Conservation (phyloP, 2,797 vertebrate genomes). For the Cossypha niveicapilla region DNA sequence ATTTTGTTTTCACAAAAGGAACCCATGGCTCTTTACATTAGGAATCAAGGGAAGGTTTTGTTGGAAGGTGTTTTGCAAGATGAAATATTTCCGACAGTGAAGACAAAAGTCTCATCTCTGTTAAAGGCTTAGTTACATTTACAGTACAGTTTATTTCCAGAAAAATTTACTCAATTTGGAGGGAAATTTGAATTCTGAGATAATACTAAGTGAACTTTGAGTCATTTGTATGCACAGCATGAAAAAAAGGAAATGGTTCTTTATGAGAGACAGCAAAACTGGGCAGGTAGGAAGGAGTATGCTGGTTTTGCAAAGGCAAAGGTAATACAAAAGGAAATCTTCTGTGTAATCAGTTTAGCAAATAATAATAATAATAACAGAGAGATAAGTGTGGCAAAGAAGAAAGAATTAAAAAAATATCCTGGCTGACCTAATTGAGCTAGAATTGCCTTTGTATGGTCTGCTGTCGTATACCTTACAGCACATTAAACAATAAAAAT, state of each 20-base stretch:
- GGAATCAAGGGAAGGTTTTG: neutral
- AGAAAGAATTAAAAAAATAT: neutral
- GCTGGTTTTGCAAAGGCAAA: neutral
- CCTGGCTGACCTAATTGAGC: neutral
- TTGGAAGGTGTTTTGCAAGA: neutral
- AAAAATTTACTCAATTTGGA: neutral
- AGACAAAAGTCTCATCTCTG: neutral
- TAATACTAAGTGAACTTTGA: slow-evolving; percentile 6
- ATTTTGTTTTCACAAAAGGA: slow-evolving; percentile 4
- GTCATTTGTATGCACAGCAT: neutral
- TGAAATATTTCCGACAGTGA: neutral
- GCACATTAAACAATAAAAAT: neutral
- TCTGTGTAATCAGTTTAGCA: neutral
- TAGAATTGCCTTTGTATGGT: neutral
- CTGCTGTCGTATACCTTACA: neutral
- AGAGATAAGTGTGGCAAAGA: neutral
- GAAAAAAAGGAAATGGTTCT: slow-evolving; percentile 34
- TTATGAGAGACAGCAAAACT: slow-evolving; percentile 5
- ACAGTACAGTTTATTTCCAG: slow-evolving; percentile 25
- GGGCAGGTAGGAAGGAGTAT: neutral
- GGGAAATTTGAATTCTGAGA: slow-evolving; percentile 46
- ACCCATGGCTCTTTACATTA: neutral
- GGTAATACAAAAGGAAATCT: neutral
- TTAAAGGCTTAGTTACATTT: slow-evolving; percentile 25
- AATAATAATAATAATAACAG: neutral